phyloP scores from a whole-genome alignment of 2,888 invertebrate species.

The Drosophila rellima region DNA sequence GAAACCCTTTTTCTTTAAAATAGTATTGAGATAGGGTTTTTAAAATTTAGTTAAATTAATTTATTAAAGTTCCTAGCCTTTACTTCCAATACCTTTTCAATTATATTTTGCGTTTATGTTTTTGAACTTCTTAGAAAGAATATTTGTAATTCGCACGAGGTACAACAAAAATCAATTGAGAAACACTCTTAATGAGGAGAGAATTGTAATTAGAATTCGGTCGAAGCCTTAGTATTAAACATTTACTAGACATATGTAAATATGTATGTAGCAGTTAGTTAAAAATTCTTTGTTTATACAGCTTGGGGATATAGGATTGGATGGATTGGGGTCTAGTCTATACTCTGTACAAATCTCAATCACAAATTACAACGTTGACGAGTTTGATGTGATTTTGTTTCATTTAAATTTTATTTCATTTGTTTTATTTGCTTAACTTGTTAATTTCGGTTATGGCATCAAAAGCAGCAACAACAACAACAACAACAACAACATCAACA shows the following conservation, averaged over 20 bases:
- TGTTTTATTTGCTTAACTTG: constrained; percentile 68
- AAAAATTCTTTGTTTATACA: background rate
- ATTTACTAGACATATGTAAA: background rate
- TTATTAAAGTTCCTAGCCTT: background rate
- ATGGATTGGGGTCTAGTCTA: constrained; percentile 7
- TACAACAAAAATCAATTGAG: background rate
- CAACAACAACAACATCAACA: constrained; percentile 25
- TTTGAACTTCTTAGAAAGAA: background rate
- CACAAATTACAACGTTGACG: constrained; percentile 40
- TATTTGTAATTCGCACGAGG: too few relatives aligned
- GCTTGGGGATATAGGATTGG: constrained; percentile 1
- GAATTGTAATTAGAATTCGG: background rate
- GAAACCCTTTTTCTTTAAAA: too few relatives aligned
- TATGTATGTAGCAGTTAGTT: background rate
- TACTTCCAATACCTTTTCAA: background rate
- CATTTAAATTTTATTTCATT: constrained; percentile 48
- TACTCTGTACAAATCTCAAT: constrained; percentile 43
- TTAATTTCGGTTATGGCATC: constrained; percentile 71
- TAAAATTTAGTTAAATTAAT: too few relatives aligned
- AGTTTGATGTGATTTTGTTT: constrained; percentile 54
- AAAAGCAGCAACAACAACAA: constrained; percentile 43
- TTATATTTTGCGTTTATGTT: background rate
- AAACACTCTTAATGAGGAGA: background rate
- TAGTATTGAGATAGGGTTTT: too few relatives aligned
- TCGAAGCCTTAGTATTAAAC: background rate